These are phyloP conservation scores for Fistularia tabacaria DNA, from an alignment of 2,797 vertebrate species.

Conservation along the genomic window DNA sequence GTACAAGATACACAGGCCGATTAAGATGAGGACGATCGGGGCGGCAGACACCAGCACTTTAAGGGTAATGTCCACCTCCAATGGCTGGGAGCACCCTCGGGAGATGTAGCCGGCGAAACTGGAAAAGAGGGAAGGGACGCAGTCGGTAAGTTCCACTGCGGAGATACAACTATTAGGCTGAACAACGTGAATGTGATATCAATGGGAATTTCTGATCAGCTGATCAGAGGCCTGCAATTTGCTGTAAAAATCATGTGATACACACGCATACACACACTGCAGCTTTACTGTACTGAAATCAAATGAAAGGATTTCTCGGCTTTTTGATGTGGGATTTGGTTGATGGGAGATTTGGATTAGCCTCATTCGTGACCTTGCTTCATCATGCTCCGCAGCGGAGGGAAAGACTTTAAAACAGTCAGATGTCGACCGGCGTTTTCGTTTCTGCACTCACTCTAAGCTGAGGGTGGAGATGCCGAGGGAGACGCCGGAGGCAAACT, in stretches of 20 bases:
- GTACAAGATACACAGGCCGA: constrained; percentile 86
- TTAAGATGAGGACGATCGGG: constrained; percentile 83
- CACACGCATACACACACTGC: background rate
- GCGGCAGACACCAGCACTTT: constrained; percentile 87
- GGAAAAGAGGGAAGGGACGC: background rate
- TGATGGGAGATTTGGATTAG: constrained; percentile 38
- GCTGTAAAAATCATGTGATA: constrained; percentile 28
- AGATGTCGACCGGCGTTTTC: background rate
- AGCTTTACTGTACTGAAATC: constrained; percentile 32
- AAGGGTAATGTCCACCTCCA: constrained; percentile 81
- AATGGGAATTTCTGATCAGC: constrained; percentile 1
- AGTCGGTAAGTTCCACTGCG: background rate
- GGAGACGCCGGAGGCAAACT: constrained; percentile 94
- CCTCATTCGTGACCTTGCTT: constrained; percentile 12
- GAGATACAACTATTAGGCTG: background rate
- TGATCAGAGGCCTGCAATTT: constrained; percentile 18
- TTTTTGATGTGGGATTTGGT: constrained; percentile 55
- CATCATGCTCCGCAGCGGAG: background rate
- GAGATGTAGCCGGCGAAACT: constrained; percentile 93
- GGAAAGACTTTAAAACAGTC: background rate
- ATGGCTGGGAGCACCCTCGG: constrained; percentile 85
- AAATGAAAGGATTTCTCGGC: constrained; percentile 24
- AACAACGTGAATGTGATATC: background rate
- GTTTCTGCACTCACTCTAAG: constrained; percentile 83
- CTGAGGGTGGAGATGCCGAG: constrained; percentile 94